Base-by-base conservation (phyloP, 2,888 invertebrate species). In the Rotaria sp. region DNA sequence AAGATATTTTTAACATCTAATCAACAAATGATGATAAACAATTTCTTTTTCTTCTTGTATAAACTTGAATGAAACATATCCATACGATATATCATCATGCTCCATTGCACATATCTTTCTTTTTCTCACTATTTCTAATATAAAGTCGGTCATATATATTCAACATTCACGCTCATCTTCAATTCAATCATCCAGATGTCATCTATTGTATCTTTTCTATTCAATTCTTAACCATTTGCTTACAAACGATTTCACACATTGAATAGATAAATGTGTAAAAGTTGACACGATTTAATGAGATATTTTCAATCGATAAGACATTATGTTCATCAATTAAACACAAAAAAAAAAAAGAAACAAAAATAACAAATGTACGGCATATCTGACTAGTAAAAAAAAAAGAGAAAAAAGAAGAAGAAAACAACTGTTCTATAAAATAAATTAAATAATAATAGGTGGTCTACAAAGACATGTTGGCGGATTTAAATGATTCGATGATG, bases 361-460 rank as follows among this genome's bases (percentile, higher is more conserved):
- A 67, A 67, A 67, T 67, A 67, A 35, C 67, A 67, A 67, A 67
- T 67, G 21, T 67, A 67, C 67, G 67, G 67, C 67, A 67, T 67
- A 67, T 67, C 67, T 67, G 67, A 67, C 67, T 67, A 67, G 67
- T 67, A 18, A 67, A 21, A 35, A 67, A 21, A 35, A 67, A 67
- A 67, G 21, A 35, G 18, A 67, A 30, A 35, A 67, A 18, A 30
- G 2, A 59, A 26, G 26, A 57, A 57, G 35, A 67, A 67, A 18
- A 38, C 67, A 67, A 67, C 67, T 67, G 67, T 67, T 67, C 67
- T 50, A 50, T 13, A 21, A 67, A 21, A 67, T 10, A 30, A 67
- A 67, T 67, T 67, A 67, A 67, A 67, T 67, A 35, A 35, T 35
- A 30, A 67, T 67, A 35, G 67, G 67, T 67, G 67, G 67, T 21